Base-by-base conservation (phyloP, 2,113 vertebrate species). In the Nycticryphes semicollaris region DNA sequence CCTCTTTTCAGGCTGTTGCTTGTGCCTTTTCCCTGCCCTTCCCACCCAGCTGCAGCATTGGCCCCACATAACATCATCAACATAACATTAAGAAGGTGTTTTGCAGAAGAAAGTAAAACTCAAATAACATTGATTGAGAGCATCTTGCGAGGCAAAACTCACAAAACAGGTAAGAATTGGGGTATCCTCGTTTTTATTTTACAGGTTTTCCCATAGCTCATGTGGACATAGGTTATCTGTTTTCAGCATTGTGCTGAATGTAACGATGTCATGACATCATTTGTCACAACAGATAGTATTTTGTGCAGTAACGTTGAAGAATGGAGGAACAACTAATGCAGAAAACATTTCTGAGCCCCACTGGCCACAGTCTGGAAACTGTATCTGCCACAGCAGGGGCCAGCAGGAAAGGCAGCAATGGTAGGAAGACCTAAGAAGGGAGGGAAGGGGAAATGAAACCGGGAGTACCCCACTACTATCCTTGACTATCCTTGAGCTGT, bases 381-480 rank as follows among this genome's bases (percentile, higher is more conserved):
- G 73, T 16, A 37, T 53, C 28, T 77, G 13, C 33, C 1, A 0
- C 11, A 14, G 15, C 1, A 4, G 15, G 24, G 24, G 7, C 37
- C 56, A 50, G 27, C 68, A 56, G 50, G 45, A 70, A 95, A 75
- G 51, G 31, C 68, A 66, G 39, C 21, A 19, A 7, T 19, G 21
- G 10, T 35, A 39, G 51, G 31, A 51, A 75, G n/a, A 70, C 11
- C 7, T 10, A 43, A 20, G 15, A 70, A 31, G 17, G 24, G 16
- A 56, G 10, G 27, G 60, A 59, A 59, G 14, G 13, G 30, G 12
- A 69, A 37, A 31, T 0, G 1, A 84, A 28, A 24, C 14, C 45
- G 18, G 7, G 11, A 30, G 31, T 22, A 14, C 13, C 28, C 13
- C 24, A 8, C 27, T 48, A 20, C 60, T 63, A 5, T 62, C 35